phyloP scores from a whole-genome alignment of 2,113 vertebrate species.

The Paraplagusia blochii region DNA sequence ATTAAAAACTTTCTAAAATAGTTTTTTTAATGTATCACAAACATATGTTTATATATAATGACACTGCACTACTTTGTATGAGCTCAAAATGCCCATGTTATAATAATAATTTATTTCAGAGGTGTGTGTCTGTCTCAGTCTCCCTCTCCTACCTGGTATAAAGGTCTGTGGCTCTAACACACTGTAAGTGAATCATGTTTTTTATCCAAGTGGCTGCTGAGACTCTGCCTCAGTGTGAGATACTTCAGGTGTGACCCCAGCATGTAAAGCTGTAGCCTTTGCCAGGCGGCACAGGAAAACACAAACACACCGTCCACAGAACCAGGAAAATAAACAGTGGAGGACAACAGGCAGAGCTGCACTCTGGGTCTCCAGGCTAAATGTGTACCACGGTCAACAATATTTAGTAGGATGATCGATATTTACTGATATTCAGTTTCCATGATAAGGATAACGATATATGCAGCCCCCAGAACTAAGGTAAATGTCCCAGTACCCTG shows the following conservation, averaged over 20 bases:
- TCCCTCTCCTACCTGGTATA: slow-evolving; percentile 64
- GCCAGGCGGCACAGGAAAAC: slow-evolving; percentile 60
- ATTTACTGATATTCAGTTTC: no score
- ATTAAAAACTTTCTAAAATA: no score
- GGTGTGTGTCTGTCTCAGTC: slow-evolving; percentile 43
- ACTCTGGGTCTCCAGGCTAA: not conserved
- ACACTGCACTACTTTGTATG: no score
- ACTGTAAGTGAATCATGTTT: slow-evolving; percentile 70
- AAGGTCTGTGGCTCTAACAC: slow-evolving; percentile 56
- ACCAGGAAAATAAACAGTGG: slow-evolving; percentile 11
- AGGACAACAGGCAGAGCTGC: slow-evolving; percentile 21
- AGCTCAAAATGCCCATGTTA: not conserved
- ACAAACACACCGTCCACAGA: slow-evolving; percentile 45
- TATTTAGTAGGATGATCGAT: no score
- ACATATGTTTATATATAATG: no score
- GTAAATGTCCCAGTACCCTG: no score
- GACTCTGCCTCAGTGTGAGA: slow-evolving; percentile 69
- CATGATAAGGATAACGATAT: no score
- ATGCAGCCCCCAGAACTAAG: no score
- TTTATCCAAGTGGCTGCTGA: slow-evolving; percentile 72
- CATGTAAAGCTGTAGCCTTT: slow-evolving; percentile 63
- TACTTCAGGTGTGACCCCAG: slow-evolving; percentile 70
- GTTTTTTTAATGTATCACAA: no score
- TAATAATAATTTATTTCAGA: slow-evolving; percentile 36
- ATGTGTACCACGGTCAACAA: not conserved